Base-by-base conservation (phyloP, 2,113 vertebrate species). In the Forbesichthys agassizii region DNA sequence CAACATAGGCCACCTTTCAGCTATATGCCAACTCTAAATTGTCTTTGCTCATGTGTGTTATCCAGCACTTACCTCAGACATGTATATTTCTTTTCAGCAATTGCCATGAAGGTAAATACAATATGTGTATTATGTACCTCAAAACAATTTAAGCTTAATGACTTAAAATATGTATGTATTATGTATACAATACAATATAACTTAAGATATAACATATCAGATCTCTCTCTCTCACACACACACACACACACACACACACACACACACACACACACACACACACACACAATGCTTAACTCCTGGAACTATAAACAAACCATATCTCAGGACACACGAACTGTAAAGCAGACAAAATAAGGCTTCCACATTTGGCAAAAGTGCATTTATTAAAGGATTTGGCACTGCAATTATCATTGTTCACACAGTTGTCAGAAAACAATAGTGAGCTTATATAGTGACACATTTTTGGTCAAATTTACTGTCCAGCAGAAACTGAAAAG, bases 401-500 rank as follows among this genome's bases (percentile, higher is more conserved):
- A 89, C 84, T 81, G 84, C 20, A 87, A 70, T 85, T 83, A 84
- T 81, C 80, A 83, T 77, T 84, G 85, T 66, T 86, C 80, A 87
- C 76, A 85, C 70, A 71, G 69, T 82, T 77, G 81, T 83, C 65
- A 81, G 62, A 16, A 82, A 88, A 88, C 81, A 85, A 87, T 80
- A 72, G 77, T 71, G 80, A 91, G 85, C 80, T 82, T 77, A 77
- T 82, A 68, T 61, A 80, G 65, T 59, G 68, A 14, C 68, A 82
- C 64, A 70, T 61, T 81, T 64, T 42, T 47, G 68, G 86, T 87
- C 77, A 90, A 88, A 89, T 87, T 89, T 88, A 89, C 90, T 91
- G 90, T 80, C 90, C 90, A 90, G 90, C 90, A 91, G 90, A 91
- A 90, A 90, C 85, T 69, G 78, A 81, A 74, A 76, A 59, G 57